phyloP scores from a whole-genome alignment of 1,140 invertebrate species.

The Meloidogyne floridensis region DNA sequence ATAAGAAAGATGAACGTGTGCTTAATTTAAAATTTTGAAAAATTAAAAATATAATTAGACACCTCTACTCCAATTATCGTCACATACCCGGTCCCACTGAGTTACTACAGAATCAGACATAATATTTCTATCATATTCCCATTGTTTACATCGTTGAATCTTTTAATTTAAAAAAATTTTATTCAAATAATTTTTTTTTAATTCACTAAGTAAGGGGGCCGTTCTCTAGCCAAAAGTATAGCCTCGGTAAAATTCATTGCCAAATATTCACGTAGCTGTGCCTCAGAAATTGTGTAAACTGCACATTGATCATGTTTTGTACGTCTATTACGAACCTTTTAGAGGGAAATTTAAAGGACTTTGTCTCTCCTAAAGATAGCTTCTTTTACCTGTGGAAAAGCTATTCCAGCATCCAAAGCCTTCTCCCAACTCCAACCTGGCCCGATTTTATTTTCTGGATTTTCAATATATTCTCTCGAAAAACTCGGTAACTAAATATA shows the following conservation, averaged over 20 bases:
- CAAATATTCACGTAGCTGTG: constrained; percentile 39
- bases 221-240: constrained; percentile 31
- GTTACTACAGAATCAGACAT: constrained; percentile 58
- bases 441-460: constrained; percentile 43
- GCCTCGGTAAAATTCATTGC: constrained; percentile 43
- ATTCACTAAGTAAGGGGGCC: constrained; percentile 20
- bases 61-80: constrained; percentile 59
- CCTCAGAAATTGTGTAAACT: constrained; percentile 47
- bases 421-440: constrained; percentile 60
- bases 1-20: constrained; percentile 64
- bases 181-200: not conserved
- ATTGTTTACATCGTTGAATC: constrained; percentile 10
- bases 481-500: constrained; percentile 53
- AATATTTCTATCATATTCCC: constrained; percentile 43
- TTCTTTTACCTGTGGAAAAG: constrained; percentile 51
- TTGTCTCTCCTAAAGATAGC: not conserved
- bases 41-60: not conserved
- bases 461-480: constrained; percentile 53
- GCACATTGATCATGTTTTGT: constrained; percentile 47
- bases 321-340: constrained; percentile 5
- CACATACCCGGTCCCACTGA: constrained; percentile 63
- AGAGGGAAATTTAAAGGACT: not conserved
- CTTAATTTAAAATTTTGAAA: constrained; percentile 25
- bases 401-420: constrained; percentile 56
- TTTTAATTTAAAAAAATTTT: not conserved